These are phyloP conservation scores for Mycalesis mineus DNA, from an alignment of 2,888 invertebrate species.

Conservation along the genomic window DNA sequence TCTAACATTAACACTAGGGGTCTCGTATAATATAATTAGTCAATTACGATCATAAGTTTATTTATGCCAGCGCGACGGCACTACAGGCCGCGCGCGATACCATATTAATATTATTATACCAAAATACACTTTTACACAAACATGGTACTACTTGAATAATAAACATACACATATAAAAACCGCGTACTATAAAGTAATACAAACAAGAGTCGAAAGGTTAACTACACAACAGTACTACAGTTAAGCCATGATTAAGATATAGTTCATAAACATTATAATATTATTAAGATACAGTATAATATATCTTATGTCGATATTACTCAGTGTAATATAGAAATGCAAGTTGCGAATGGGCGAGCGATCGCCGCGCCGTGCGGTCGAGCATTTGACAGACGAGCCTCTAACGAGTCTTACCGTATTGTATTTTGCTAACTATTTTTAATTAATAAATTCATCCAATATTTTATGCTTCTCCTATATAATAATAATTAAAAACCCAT, in stretches of 20 bases:
- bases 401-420: conserved; percentile 76
- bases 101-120: conserved; percentile 57
- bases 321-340: conserved; percentile 62
- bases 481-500: conserved; percentile 78
- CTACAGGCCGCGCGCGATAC: conserved; percentile 38
- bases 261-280: conserved; percentile 66
- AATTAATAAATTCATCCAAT: conserved; percentile 79
- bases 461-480: conserved; percentile 75
- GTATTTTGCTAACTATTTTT: conserved; percentile 79
- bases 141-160: conserved; percentile 75
- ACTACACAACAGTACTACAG: conserved; percentile 76
- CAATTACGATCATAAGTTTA: conserved; percentile 79
- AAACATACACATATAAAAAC: conserved; percentile 79
- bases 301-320: conserved; percentile 67
- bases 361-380: conserved; percentile 25
- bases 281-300: conserved; percentile 65
- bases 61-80: conserved; percentile 44
- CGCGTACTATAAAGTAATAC: conserved; percentile 76
- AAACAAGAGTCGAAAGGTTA: conserved; percentile 74
- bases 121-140: conserved; percentile 76
- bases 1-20: conserved; percentile 72
- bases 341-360: conserved; percentile 33
- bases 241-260: conserved; percentile 76
- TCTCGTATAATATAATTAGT: conserved; percentile 77
- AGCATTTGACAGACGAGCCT: conserved; percentile 73